Percentiles rank a stretch among this genome's conserved stretches.
Evolutionary conservation across 1,140 invertebrate genomes (phyloP).

Genomic region (Cotesia chilonis): DNA sequence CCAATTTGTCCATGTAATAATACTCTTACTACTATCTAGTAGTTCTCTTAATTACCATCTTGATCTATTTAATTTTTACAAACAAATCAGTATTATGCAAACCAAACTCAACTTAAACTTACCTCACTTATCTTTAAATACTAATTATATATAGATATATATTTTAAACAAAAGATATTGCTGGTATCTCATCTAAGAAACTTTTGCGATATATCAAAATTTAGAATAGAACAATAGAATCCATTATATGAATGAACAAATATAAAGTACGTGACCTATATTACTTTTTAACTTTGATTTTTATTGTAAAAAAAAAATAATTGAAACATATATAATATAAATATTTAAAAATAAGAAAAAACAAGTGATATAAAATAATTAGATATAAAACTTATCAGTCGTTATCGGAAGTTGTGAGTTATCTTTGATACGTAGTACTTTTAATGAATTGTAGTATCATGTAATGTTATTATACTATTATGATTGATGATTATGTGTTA

Average conservation of each 20-base stretch:
- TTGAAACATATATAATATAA: background rate
- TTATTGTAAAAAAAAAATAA: conserved; percentile 1
- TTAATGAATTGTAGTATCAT: too few species aligned
- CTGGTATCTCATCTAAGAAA: conserved; percentile 8
- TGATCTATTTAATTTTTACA: too few species aligned
- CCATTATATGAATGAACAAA: background rate
- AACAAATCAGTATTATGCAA: too few species aligned
- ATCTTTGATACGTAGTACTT: background rate
- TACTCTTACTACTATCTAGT: too few species aligned
- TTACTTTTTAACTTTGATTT: background rate
- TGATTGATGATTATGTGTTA: background rate
- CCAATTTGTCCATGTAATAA: too few species aligned
- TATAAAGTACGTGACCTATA: conserved; percentile 23
- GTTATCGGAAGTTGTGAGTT: conserved; percentile 9
- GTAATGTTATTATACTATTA: background rate
- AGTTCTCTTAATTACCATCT: too few species aligned
- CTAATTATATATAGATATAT: too few species aligned
- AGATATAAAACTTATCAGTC: background rate
- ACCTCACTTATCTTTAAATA: too few species aligned
- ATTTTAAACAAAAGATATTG: background rate
- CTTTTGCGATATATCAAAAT: conserved; percentile 27
- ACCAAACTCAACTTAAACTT: too few species aligned
- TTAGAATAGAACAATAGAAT: background rate
- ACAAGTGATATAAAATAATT: background rate
- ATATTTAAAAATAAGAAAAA: background rate